Evolutionary conservation across 2,797 vertebrate genomes (phyloP), one percentile per base, ranked within the genome.

Genomic region (Ptychadena robeensis): DNA sequence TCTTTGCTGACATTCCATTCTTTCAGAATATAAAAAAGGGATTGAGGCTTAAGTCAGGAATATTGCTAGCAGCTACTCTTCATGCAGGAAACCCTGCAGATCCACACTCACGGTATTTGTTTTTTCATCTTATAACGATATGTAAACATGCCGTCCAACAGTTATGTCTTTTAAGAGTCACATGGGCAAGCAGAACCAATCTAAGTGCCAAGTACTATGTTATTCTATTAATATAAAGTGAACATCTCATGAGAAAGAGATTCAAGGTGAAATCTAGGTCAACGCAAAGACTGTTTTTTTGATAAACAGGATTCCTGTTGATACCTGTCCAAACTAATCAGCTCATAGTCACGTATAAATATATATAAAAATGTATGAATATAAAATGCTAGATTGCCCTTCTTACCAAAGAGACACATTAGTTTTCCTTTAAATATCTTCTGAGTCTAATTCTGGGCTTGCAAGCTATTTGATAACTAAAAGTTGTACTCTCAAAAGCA

Each of bases 281-380:
- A 65, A 37, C 25, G 44, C 27, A 32, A 75, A 64, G 59, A 74
- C 9, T 15, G 34, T n/a, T 40, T 38, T n/a, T 31, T 59, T 59
- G 18, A 57, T 57, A 30, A 73, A 59, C 35, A 40, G 37, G 27
- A 65, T 44, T 37, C 59, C 25, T 65, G 63, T 67, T 78, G 35
- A 44, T 67, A 78, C 63, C 63, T 40, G 63, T 67, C 75, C 44
- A 6, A 32, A 67, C 28, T 28, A 65, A 76, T 61, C 32, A 75
- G 53, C 12, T 61, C 73, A 73, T 34, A 57, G 30, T 34, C 28
- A 31, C 12, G 18, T 22, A 31, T n/a, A 34, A 57, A 32, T 73
- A 57, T 34, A 48, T 69, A 69, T 25, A 69, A 38, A 53, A 7
- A 53, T 53, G 18, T 53, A 44, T 15, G n/a, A 72, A 18, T 72